Conservation (phyloP, 2,113 vertebrate species). For the Lasiurus borealis region DNA sequence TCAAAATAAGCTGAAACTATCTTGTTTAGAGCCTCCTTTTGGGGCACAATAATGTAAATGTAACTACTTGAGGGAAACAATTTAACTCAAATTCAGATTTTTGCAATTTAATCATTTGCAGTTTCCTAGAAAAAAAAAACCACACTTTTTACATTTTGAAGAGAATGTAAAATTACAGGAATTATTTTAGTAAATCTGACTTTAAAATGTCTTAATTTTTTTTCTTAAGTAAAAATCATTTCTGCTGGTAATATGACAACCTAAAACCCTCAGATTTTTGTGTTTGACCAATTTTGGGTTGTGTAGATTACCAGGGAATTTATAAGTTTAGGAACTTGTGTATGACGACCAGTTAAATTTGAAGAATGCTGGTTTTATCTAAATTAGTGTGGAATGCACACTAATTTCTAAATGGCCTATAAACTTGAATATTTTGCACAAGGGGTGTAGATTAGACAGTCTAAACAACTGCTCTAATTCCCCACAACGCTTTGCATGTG, state of each 20-base stretch:
- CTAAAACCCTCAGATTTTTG: not conserved
- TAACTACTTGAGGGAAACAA: constrained; percentile 1
- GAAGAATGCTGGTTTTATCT: constrained; percentile 14
- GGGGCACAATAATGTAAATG: not conserved
- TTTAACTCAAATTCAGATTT: constrained; percentile 60
- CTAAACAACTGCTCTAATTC: constrained; percentile 2
- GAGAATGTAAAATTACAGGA: constrained; percentile 33
- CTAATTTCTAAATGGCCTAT: constrained; percentile 16
- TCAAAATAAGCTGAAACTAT: constrained; percentile 54
- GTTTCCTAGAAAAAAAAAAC: constrained; percentile 42
- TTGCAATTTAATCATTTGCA: constrained; percentile 14
- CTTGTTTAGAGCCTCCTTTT: not conserved
- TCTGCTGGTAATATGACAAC: not conserved
- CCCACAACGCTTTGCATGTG: constrained; percentile 41
- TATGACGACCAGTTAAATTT: constrained; percentile 26
- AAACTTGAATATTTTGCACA: not conserved
- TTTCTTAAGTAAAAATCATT: constrained; percentile 25
- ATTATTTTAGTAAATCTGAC: constrained; percentile 30
- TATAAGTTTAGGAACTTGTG: not conserved
- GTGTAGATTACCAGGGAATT: not conserved
- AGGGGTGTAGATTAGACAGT: not conserved
- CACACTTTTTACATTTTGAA: constrained; percentile 67
- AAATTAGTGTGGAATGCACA: not conserved
- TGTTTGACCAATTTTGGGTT: not conserved
- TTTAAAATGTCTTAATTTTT: constrained; percentile 37